These are phyloP conservation scores for Ophion ventricosus DNA, from an alignment of 2,888 invertebrate species.

Conservation along the genomic window DNA sequence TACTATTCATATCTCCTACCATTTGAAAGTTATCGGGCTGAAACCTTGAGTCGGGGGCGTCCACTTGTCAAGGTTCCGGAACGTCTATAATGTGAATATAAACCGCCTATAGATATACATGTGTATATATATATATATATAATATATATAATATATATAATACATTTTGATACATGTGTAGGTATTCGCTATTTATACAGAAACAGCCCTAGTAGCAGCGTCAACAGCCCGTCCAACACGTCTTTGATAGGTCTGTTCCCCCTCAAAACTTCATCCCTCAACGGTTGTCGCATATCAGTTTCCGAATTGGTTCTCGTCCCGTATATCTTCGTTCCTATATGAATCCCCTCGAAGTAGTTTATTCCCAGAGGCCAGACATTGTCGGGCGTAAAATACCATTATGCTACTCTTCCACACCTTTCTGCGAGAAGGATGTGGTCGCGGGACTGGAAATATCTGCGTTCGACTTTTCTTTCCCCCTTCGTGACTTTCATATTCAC, in stretches of 20 bases:
- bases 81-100: no score
- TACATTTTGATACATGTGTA: no score
- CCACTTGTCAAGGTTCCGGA: slow-evolving; percentile 39
- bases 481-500: slow-evolving; percentile 37
- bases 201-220: background rate
- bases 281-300: slow-evolving; percentile 56
- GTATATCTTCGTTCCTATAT: slow-evolving; percentile 11
- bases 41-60: slow-evolving; percentile 38
- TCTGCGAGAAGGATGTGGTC: slow-evolving; percentile 32
- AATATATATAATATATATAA: no score
- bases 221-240: slow-evolving; percentile 5
- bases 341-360: slow-evolving; percentile 51
- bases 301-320: slow-evolving; percentile 52
- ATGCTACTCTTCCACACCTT: slow-evolving; percentile 46
- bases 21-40: slow-evolving; percentile 35
- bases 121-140: no score
- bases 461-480: slow-evolving; percentile 34
- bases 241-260: slow-evolving; percentile 9
- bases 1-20: slow-evolving; percentile 1
- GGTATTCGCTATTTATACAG: background rate
- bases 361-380: slow-evolving; percentile 58
- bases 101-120: no score
- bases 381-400: slow-evolving; percentile 58
- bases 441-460: slow-evolving; percentile 50
- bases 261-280: slow-evolving; percentile 54